phyloP scores from a whole-genome alignment of 2,888 invertebrate species.

The Agapetus fuscipes region DNA sequence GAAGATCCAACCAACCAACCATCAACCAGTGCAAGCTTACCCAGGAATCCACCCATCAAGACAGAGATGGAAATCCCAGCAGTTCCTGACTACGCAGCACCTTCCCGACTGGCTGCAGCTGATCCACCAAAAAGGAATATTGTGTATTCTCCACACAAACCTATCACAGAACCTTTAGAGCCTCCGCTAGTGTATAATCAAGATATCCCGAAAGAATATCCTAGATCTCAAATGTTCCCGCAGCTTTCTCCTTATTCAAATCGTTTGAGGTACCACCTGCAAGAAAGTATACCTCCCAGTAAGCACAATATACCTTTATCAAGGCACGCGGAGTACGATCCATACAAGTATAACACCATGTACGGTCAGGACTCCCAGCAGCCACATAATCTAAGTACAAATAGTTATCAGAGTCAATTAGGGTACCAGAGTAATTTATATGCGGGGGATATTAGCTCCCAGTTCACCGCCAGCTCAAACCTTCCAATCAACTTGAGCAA shows the following conservation, averaged over 20 bases:
- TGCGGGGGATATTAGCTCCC: neutral
- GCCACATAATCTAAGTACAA: slow-evolving; percentile 11
- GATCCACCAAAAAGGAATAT: neutral
- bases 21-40: too few species aligned
- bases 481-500: slow-evolving; percentile 43
- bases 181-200: neutral
- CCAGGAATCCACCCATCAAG: too few species aligned
- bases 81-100: neutral
- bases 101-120: neutral
- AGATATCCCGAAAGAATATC: too few species aligned
- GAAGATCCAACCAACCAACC: neutral
- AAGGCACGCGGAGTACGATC: slow-evolving; percentile 3
- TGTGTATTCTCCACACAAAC: slow-evolving; percentile 1
- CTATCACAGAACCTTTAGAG: too few species aligned
- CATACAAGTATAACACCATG: slow-evolving; percentile 3
- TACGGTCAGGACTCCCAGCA: slow-evolving; percentile 1
- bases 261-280: too few species aligned
- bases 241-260: too few species aligned
- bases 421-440: too few species aligned
- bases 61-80: neutral
- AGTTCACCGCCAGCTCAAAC: slow-evolving; percentile 25
- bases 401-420: slow-evolving; percentile 6
- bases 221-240: too few species aligned
- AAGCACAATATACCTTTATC: neutral
- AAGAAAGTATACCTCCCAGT: too few species aligned